These are phyloP conservation scores for Drosophila kanekoi DNA, from an alignment of 2,888 invertebrate genomes.

Conservation along the genomic window DNA sequence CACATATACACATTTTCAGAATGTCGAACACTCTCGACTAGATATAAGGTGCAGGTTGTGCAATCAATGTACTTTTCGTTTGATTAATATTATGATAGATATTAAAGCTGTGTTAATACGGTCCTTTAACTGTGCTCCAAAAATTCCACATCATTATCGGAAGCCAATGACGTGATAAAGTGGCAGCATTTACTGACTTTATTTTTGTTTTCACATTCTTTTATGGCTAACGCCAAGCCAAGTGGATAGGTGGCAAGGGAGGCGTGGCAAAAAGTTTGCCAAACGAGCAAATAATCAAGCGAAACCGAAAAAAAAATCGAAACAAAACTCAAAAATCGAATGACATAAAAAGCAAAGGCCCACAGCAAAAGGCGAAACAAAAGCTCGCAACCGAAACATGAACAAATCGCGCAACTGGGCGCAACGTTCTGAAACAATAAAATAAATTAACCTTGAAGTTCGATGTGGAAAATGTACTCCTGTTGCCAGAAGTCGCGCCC, in stretches of 20 bases:
- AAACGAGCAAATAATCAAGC: conserved; percentile 49
- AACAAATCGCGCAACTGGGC: conserved; percentile 27
- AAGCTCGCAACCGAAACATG: conserved; percentile 1
- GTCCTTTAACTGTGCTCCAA: conserved; percentile 1
- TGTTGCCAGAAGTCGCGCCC: conserved; percentile 26
- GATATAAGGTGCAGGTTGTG: no score
- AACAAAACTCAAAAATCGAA: conserved; percentile 62
- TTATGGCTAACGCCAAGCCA: conserved; percentile 17
- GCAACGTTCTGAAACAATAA: conserved; percentile 57
- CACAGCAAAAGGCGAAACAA: conserved; percentile 2
- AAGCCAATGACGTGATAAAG: conserved; percentile 68
- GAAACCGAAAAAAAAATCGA: conserved; percentile 1
- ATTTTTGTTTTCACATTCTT: conserved; percentile 12
- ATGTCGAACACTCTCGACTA: no score
- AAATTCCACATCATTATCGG: conserved; percentile 15
- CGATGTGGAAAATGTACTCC: conserved; percentile 56
- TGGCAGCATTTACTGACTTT: conserved; percentile 66
- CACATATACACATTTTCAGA: no score
- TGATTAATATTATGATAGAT: neutral
- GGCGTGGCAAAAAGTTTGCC: conserved; percentile 22
- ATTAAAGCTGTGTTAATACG: neutral
- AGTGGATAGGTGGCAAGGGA: neutral
- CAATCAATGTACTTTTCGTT: neutral
- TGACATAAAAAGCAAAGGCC: conserved; percentile 53
- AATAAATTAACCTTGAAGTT: conserved; percentile 75